Evolutionary conservation across 2,888 invertebrate genomes (phyloP).

Genomic region (Cheilosia soror): DNA sequence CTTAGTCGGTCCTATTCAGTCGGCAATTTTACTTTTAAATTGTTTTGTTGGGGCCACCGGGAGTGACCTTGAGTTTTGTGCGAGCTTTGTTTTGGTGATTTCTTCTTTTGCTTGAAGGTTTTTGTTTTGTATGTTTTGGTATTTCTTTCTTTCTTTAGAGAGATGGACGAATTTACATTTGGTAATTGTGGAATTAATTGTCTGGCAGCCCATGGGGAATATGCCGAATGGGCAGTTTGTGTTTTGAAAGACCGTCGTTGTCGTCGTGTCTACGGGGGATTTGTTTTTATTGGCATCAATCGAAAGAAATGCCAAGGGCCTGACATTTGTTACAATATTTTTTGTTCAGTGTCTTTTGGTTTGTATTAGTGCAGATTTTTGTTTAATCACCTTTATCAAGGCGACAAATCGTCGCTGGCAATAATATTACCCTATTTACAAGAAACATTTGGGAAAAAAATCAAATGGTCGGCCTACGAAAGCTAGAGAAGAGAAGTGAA

Average conservation of each 20-base stretch:
- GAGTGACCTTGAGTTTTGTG: conserved; percentile 54
- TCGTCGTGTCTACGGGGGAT: background rate
- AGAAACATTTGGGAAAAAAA: no score
- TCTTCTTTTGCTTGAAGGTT: no score
- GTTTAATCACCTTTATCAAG: background rate
- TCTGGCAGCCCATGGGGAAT: conserved; percentile 42
- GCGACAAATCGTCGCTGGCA: background rate
- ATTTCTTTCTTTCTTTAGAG: conserved; percentile 9
- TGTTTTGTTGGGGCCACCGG: conserved; percentile 60
- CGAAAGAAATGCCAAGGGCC: conserved; percentile 20
- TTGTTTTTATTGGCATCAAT: conserved; percentile 54
- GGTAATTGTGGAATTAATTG: conserved; percentile 69
- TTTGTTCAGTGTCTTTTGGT: background rate
- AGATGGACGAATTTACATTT: conserved; percentile 48
- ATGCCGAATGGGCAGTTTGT: conserved; percentile 36
- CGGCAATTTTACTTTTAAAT: conserved; percentile 66
- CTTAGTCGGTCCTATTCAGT: conserved; percentile 45
- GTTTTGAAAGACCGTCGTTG: background rate
- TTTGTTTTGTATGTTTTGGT: conserved; percentile 6
- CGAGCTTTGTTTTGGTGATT: conserved; percentile 1
- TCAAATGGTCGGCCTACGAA: no score
- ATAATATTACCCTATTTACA: no score
- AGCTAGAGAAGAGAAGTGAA: no score
- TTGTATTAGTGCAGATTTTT: background rate
- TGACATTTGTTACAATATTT: conserved; percentile 40